These are phyloP conservation scores for Acronicta psi DNA, from an alignment of 2,888 invertebrate genomes.

Conservation along the genomic window DNA sequence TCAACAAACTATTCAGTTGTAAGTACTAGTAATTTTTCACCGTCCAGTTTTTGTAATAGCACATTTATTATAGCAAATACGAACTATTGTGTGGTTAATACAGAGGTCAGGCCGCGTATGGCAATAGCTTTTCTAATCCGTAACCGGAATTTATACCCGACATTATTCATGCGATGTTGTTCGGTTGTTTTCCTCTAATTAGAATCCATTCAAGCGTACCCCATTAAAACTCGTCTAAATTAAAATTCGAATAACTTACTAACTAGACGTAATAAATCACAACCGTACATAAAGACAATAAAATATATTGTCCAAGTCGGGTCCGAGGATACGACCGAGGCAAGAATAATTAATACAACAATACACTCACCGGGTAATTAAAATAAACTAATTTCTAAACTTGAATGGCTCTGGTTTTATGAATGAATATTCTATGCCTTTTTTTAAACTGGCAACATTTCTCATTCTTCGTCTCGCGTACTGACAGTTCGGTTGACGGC, in stretches of 20 bases:
- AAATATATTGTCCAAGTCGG: constrained; percentile 85
- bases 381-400: constrained; percentile 88
- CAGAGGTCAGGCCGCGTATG: constrained; percentile 67
- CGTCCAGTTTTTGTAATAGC: constrained; percentile 76
- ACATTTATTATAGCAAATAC: constrained; percentile 82
- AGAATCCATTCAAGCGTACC: constrained; percentile 87
- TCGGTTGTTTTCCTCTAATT: constrained; percentile 87
- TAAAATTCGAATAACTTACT: constrained; percentile 89
- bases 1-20: constrained; percentile 59
- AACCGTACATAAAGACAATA: constrained; percentile 83
- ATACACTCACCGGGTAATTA: constrained; percentile 85
- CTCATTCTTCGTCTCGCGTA: constrained; percentile 80
- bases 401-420: constrained; percentile 79
- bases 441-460: constrained; percentile 84
- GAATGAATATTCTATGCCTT: constrained; percentile 80
- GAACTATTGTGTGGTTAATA: constrained; percentile 72
- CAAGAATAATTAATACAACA: constrained; percentile 86
- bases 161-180: constrained; percentile 82
- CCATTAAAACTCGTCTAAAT: constrained; percentile 88
- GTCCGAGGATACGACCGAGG: constrained; percentile 66
- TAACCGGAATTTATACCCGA: constrained; percentile 85
- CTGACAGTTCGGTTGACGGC: constrained; percentile 85
- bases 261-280: constrained; percentile 88
- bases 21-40: constrained; percentile 72
- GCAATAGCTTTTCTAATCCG: constrained; percentile 78